Evolutionary conservation across 2,888 invertebrate genomes (phyloP).

Genomic region (Eudemis profundana): DNA sequence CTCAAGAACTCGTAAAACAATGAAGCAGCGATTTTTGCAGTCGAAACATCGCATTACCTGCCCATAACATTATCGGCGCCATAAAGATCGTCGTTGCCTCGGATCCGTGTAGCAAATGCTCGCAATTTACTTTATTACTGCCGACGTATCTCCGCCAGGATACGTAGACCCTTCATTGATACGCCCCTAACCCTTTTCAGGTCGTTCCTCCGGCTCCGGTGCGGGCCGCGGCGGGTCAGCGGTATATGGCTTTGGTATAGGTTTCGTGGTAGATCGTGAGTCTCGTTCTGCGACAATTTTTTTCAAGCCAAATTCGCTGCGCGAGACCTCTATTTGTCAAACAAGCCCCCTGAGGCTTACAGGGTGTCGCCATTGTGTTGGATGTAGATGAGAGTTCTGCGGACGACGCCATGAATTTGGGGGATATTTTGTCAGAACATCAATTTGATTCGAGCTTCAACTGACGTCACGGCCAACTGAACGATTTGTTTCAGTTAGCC

Average conservation of each 20-base stretch:
- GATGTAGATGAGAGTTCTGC: slow-evolving; percentile 57
- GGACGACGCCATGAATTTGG: slow-evolving; percentile 57
- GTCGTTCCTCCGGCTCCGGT: slow-evolving; percentile 36
- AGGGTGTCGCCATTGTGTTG: slow-evolving; percentile 56
- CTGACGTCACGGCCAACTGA: slow-evolving; percentile 25
- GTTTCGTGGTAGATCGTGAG: slow-evolving; percentile 63
- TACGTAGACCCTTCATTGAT: slow-evolving; percentile 56
- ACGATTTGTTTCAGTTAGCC: slow-evolving; percentile 41
- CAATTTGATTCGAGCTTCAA: slow-evolving; percentile 62
- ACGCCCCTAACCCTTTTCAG: slow-evolving; percentile 46
- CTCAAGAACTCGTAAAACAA: slow-evolving; percentile 71
- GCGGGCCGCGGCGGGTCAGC: slow-evolving; percentile 53
- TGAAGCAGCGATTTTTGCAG: slow-evolving; percentile 75
- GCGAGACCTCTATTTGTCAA: slow-evolving; percentile 80
- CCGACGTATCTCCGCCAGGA: slow-evolving; percentile 65
- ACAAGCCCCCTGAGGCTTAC: slow-evolving; percentile 60
- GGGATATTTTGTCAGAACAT: slow-evolving; percentile 54
- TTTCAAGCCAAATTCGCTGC: slow-evolving; percentile 72
- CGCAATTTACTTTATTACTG: slow-evolving; percentile 83
- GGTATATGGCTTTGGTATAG: slow-evolving; percentile 59
- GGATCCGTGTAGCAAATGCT: slow-evolving; percentile 81
- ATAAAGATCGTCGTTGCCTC: slow-evolving; percentile 78
- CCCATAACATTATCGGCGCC: slow-evolving; percentile 81
- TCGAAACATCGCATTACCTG: slow-evolving; percentile 79
- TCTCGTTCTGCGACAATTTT: slow-evolving; percentile 74